Evolutionary conservation across 2,888 invertebrate genomes (phyloP).

Genomic region (Ligdia adustata): DNA sequence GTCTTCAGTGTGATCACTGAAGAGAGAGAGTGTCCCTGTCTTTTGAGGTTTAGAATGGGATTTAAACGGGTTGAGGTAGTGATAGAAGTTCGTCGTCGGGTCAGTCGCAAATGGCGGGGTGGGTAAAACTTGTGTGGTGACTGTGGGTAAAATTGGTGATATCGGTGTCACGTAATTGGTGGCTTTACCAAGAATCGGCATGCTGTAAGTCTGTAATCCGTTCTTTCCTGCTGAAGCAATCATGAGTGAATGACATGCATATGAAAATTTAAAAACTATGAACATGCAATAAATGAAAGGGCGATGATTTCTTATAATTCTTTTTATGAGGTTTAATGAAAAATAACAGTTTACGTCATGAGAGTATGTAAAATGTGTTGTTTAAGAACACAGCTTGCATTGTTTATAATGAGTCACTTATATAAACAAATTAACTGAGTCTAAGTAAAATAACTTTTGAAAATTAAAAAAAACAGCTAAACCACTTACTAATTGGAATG

Average conservation of each 20-base stretch:
- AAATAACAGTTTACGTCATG: neutral
- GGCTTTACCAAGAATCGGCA: conserved; percentile 47
- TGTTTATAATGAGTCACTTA: too few relatives aligned
- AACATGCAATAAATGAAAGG: conserved; percentile 14
- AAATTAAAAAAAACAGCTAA: too few relatives aligned
- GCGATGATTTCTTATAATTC: neutral
- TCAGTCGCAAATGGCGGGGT: conserved; percentile 51
- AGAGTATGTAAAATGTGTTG: too few relatives aligned
- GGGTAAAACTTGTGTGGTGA: conserved; percentile 40
- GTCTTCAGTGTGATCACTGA: neutral
- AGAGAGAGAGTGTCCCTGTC: conserved; percentile 39
- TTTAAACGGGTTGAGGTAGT: conserved; percentile 55
- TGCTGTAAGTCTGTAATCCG: conserved; percentile 52
- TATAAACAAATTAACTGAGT: too few relatives aligned
- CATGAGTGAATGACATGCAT: conserved; percentile 61
- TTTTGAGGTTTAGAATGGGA: conserved; percentile 54
- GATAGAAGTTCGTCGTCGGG: conserved; percentile 51
- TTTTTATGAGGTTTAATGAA: neutral
- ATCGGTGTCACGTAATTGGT: conserved; percentile 64
- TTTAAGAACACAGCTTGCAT: too few relatives aligned
- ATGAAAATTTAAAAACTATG: conserved; percentile 28
- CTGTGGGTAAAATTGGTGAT: conserved; percentile 45
- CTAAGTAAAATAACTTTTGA: too few relatives aligned
- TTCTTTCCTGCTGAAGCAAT: conserved; percentile 73
- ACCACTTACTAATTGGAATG: conserved; percentile 68